Percentiles rank a stretch among this genome's conserved stretches.
phyloP scores from a whole-genome alignment of 2,797 vertebrate species.

The Muraenolepis orangiensis region DNA sequence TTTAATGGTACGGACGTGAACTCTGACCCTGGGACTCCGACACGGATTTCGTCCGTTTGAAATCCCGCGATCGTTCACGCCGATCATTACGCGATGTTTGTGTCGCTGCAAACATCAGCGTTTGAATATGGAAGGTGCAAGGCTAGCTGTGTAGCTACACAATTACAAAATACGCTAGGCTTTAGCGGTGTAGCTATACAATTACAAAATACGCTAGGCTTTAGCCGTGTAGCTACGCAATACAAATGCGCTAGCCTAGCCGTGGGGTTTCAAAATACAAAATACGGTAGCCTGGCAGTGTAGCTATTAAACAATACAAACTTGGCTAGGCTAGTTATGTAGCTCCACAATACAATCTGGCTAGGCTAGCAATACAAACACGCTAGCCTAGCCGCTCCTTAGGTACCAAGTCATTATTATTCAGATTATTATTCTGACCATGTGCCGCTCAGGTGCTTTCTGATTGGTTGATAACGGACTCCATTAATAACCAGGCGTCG shows the following conservation, averaged over 20 bases:
- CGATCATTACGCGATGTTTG: neutral
- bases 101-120: neutral
- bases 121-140: neutral
- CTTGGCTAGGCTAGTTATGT: constrained; percentile 1
- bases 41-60: neutral
- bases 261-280: neutral
- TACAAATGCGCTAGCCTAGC: constrained; percentile 16
- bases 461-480: neutral
- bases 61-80: neutral
- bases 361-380: no score
- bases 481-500: neutral
- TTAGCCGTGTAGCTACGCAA: constrained; percentile 32
- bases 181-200: no score
- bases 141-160: neutral
- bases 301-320: no score
- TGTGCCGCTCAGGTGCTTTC: neutral
- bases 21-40: no score
- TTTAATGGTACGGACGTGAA: no score
- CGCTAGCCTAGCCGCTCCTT: neutral
- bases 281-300: neutral
- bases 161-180: no score
- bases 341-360: neutral
- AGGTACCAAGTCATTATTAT: neutral
- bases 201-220: neutral
- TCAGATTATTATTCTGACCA: neutral